Evolutionary conservation across 2,888 invertebrate species (phyloP), one percentile per base, ranked within the genome.

Genomic region (Maniola hyperantus): DNA sequence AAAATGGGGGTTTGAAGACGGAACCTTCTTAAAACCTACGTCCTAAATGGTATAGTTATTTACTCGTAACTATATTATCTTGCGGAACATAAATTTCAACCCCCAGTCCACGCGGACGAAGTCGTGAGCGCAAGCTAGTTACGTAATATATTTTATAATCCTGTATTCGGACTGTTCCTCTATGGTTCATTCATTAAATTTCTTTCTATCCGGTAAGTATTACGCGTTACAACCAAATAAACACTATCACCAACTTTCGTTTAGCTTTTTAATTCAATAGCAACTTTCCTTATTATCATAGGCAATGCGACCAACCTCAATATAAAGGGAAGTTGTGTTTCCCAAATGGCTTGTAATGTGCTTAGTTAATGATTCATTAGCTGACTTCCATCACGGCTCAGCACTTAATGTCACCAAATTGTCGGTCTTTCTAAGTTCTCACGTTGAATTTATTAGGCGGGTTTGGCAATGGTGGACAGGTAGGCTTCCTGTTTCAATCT

Each of bases 391-490:
- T 65, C 59, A 57, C 33, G 62, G 33, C 54, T 65, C 33, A 67
- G 46, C 55, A 54, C 26, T 67, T 70, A 70, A 71, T 72, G 74
- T 74, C 72, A 66, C 73, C 71, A 67, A 71, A 71, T 60, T 66
- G 67, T 71, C 71, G 67, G 69, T 50, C 60, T 69, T 72, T 71
- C 67, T 66, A 55, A 59, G 65, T 60, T 73, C 73, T 73, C 73
- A 73, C 73, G 72, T 65, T 64, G 58, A 67, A 68, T 70, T 71
- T 68, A 71, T 69, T 71, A 71, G 33, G 68, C 66, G 50, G 54
- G 70, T 72, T 73, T 68, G 60, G 72, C 71, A 66, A 72, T 68
- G 66, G 50, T 60, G 63, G 67, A 69, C 53, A 44, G 34, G 48
- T 55, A 59, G 42, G 66, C 61, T 71, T 74, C 71, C 73, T 72